A percentile compares a stretch with the other conserved stretches of the same genome.
Evolutionary conservation across 1,140 invertebrate genomes (phyloP).

Genomic region (Mercenaria mercenaria): DNA sequence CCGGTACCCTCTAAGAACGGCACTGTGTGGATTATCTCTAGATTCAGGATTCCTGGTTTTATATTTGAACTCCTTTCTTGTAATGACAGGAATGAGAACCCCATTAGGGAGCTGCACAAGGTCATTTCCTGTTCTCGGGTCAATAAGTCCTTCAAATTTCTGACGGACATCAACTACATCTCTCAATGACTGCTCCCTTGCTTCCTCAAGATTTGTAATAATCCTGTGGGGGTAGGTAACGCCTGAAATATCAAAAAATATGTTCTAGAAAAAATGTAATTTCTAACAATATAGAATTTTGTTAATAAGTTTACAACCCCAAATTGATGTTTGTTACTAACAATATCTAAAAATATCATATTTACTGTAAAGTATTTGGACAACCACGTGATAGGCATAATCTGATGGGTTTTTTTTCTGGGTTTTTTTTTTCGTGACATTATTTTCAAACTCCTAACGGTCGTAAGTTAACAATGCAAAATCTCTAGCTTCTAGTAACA

Average conservation of each 20-base stretch:
- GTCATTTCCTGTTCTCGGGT: slow-evolving; percentile 60
- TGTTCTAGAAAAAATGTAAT: too few relatives aligned
- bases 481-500: too few relatives aligned
- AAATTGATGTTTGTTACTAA: too few relatives aligned
- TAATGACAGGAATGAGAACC: slow-evolving; percentile 62
- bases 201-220: slow-evolving; percentile 64
- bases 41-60: slow-evolving; percentile 64
- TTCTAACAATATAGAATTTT: too few relatives aligned
- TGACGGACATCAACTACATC: slow-evolving; percentile 67
- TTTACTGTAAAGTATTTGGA: too few relatives aligned
- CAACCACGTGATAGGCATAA: too few relatives aligned
- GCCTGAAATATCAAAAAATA: slow-evolving; percentile 47
- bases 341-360: too few relatives aligned
- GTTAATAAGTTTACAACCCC: too few relatives aligned
- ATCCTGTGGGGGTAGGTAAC: slow-evolving; percentile 63
- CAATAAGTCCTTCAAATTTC: slow-evolving; percentile 56
- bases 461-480: too few relatives aligned
- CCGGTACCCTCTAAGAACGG: slow-evolving; percentile 63
- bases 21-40: slow-evolving; percentile 70
- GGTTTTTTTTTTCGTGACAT: too few relatives aligned
- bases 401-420: too few relatives aligned
- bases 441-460: too few relatives aligned
- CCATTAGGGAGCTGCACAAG: slow-evolving; percentile 63
- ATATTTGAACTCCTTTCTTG: slow-evolving; percentile 70
- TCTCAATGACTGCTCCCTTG: slow-evolving; percentile 67